Evolutionary conservation across 2,113 vertebrate genomes (phyloP).

Genomic region (Plectropomus leopardus): DNA sequence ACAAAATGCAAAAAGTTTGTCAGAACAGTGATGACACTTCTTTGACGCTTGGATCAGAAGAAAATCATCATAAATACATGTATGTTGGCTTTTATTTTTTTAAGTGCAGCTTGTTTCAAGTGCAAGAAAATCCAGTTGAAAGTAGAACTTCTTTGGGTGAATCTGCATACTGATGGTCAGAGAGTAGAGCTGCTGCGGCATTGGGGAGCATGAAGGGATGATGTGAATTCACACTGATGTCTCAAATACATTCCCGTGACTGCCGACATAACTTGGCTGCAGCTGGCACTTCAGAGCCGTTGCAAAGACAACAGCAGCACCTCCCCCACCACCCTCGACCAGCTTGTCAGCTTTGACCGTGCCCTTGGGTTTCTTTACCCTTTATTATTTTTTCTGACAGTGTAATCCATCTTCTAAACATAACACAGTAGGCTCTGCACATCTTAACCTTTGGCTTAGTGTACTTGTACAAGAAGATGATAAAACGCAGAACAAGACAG

Average conservation of each 20-base stretch:
- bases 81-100: neutral
- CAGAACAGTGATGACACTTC: neutral
- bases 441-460: conserved; percentile 10
- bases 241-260: conserved; percentile 58
- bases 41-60: neutral
- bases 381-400: conserved; percentile 22
- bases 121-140: neutral
- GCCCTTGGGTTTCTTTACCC: conserved; percentile 31
- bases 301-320: conserved; percentile 41
- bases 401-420: conserved; percentile 31
- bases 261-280: conserved; percentile 29
- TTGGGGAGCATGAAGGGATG: conserved; percentile 21
- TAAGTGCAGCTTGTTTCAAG: neutral
- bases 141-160: neutral
- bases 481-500: neutral
- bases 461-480: neutral
- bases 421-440: neutral
- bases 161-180: neutral
- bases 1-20: neutral
- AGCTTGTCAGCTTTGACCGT: conserved; percentile 39
- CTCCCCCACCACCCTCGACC: neutral
- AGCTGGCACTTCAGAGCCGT: conserved; percentile 28
- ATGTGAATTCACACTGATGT: conserved; percentile 63
- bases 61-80: neutral
- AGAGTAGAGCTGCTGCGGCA: neutral